phyloP scores from a whole-genome alignment of 2,888 invertebrate genomes.

The Epistrophe grossulariae region DNA sequence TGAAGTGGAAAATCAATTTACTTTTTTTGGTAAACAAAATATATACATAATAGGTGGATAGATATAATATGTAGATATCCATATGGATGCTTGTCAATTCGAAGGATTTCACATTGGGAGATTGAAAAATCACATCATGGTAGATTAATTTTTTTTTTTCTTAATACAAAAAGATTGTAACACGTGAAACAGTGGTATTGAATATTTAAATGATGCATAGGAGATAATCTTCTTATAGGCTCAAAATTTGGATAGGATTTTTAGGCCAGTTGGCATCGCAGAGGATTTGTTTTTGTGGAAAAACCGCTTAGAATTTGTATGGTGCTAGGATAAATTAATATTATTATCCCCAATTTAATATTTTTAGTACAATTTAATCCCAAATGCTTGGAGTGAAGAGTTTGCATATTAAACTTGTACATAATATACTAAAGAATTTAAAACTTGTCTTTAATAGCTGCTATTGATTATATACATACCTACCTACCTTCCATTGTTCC shows the following conservation, averaged over 20 bases:
- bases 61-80: no score
- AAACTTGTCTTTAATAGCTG: not conserved
- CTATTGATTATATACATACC: not conserved
- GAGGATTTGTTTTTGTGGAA: no score
- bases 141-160: slow-evolving; percentile 4
- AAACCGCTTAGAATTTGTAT: no score
- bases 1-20: slow-evolving; percentile 66
- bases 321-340: no score
- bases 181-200: not conserved
- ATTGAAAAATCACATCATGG: slow-evolving; percentile 28
- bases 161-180: not conserved
- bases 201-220: not conserved
- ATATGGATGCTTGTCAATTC: slow-evolving; percentile 2
- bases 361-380: no score
- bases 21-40: slow-evolving; percentile 8
- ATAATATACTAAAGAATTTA: not conserved
- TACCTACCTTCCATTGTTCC: not conserved
- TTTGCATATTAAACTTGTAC: not conserved
- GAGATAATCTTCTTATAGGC: not conserved
- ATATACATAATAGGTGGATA: not conserved
- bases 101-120: slow-evolving; percentile 8
- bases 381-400: no score
- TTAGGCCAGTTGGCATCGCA: no score
- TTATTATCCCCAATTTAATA: no score
- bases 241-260: no score